A percentile compares a stretch with the other conserved stretches of the same genome.
Conservation (phyloP, 2,888 invertebrate species). For the Latheticus oryzae region DNA sequence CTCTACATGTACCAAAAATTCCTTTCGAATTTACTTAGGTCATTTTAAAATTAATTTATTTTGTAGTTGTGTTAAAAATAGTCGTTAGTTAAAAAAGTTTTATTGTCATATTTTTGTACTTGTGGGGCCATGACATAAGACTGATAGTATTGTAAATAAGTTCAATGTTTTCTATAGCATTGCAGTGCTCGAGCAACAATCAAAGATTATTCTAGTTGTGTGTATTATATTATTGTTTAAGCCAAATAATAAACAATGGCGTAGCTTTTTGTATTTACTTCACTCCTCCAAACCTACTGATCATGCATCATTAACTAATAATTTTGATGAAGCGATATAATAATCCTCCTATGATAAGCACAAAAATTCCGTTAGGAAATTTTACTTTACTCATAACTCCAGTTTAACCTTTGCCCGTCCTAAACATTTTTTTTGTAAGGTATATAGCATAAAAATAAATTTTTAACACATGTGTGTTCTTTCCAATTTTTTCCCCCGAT, state of each 20-base stretch:
- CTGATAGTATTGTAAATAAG: conserved; percentile 53
- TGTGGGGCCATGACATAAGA: conserved; percentile 57
- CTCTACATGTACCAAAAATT: conserved; percentile 1
- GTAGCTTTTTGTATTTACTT: conserved; percentile 9
- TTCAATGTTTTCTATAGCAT: conserved; percentile 43
- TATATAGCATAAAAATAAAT: conserved; percentile 42
- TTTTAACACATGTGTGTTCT: conserved; percentile 48
- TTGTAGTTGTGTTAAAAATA: conserved; percentile 15
- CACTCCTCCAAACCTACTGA: too few relatives aligned
- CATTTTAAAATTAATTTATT: conserved; percentile 20
- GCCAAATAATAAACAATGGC: conserved; percentile 38
- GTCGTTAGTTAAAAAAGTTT: conserved; percentile 1
- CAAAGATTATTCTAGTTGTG: conserved; percentile 46
- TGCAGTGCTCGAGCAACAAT: conserved; percentile 46
- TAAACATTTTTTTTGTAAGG: conserved; percentile 40
- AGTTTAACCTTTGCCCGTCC: conserved; percentile 51
- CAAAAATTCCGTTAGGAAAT: conserved; percentile 14
- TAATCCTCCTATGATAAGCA: neutral
- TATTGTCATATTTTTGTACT: conserved; percentile 36
- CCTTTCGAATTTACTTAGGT: neutral
- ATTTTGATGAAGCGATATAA: too few relatives aligned
- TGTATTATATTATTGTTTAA: conserved; percentile 45
- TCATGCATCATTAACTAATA: too few relatives aligned
- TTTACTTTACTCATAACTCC: conserved; percentile 52
- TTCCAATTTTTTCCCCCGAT: conserved; percentile 24